phyloP scores from a whole-genome alignment of 2,113 vertebrate species.

The Cavia aperea region DNA sequence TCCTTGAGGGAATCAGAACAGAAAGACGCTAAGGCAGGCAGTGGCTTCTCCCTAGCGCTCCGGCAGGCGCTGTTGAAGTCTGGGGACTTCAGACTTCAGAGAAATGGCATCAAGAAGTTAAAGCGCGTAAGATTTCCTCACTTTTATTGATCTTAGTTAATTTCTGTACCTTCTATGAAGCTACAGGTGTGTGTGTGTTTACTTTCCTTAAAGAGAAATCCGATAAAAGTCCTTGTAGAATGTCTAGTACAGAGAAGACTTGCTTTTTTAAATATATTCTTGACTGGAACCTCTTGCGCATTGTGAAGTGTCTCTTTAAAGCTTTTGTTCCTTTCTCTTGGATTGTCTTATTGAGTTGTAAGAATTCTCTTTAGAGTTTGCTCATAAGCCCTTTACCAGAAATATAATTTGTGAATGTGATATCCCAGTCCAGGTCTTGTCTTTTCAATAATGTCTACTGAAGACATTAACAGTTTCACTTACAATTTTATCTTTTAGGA shows the following conservation, averaged over 20 bases:
- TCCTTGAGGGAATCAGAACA: background rate
- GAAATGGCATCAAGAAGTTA: background rate
- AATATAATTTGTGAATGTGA: background rate
- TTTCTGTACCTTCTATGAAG: constrained; percentile 16
- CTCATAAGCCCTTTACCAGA: background rate
- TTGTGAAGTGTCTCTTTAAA: background rate
- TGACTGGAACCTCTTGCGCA: background rate
- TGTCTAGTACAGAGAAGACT: background rate
- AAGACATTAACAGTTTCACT: background rate
- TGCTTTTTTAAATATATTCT: background rate
- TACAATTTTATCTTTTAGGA: background rate
- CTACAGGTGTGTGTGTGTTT: background rate
- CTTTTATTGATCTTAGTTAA: constrained; percentile 14
- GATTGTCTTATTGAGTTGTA: background rate
- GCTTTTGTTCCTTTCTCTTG: background rate
- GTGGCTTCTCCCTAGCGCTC: background rate
- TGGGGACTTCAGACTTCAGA: background rate
- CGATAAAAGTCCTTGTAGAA: background rate
- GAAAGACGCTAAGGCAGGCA: background rate
- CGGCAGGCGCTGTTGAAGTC: no score
- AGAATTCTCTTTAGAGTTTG: background rate
- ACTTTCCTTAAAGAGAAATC: background rate
- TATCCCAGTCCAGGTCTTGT: background rate
- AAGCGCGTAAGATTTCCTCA: background rate
- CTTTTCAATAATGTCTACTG: background rate